Conservation (phyloP, 1,140 invertebrate species). For the Drosophila leontia region DNA sequence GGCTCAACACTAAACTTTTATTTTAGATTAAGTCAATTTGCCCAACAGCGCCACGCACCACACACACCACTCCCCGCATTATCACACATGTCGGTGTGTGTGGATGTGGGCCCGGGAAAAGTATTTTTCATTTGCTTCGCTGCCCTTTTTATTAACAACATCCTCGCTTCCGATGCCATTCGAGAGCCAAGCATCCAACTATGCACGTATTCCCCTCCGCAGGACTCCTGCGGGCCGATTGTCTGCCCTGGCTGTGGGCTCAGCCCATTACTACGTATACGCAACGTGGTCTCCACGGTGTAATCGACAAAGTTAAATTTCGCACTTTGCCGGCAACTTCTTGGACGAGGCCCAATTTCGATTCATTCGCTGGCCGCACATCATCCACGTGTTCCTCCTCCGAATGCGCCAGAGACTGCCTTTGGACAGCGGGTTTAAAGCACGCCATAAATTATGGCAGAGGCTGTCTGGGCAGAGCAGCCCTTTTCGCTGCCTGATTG, state of each 20-base stretch:
- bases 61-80: not conserved
- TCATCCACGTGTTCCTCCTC: conserved; percentile 34
- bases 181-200: conserved; percentile 61
- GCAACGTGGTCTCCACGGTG: conserved; percentile 73
- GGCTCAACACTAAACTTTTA: conserved; percentile 75
- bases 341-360: conserved; percentile 47
- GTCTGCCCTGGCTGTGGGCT: conserved; percentile 22
- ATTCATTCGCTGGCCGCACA: conserved; percentile 44
- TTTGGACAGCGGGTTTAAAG: conserved; percentile 66
- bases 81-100: conserved; percentile 5
- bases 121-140: conserved; percentile 75
- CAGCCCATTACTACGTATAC: conserved; percentile 66
- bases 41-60: conserved; percentile 18
- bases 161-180: conserved; percentile 28
- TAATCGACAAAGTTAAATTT: conserved; percentile 80
- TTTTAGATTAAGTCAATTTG: conserved; percentile 83
- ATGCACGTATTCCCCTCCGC: conserved; percentile 32
- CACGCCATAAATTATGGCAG: conserved; percentile 72
- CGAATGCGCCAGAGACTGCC: conserved; percentile 46
- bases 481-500: conserved; percentile 67
- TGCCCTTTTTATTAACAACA: conserved; percentile 77
- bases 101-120: conserved; percentile 38
- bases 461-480: conserved; percentile 44
- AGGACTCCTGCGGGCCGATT: conserved; percentile 11
- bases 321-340: conserved; percentile 57